These are phyloP conservation scores for Smittia aterrima DNA, from an alignment of 2,888 invertebrate species.

Conservation along the genomic window DNA sequence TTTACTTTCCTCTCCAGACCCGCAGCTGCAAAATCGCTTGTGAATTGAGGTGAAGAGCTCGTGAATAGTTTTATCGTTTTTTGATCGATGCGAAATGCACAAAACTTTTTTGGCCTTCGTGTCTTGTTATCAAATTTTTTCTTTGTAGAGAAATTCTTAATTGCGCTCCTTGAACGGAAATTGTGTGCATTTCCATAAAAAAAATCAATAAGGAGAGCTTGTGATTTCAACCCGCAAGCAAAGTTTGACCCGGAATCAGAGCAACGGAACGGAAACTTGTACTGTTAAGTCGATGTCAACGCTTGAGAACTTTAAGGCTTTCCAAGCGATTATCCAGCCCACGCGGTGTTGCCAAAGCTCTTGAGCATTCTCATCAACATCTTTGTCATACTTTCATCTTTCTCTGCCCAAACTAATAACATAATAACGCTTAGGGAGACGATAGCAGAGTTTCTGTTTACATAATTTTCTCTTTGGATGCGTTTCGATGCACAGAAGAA, in stretches of 20 bases:
- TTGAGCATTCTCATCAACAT: conserved; percentile 14
- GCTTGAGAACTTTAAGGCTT: neutral
- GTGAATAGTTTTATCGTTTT: too few relatives aligned
- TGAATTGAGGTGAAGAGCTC: too few relatives aligned
- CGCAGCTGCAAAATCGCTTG: too few relatives aligned
- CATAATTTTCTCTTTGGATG: conserved; percentile 27
- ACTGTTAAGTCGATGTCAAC: conserved; percentile 1
- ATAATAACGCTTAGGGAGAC: neutral
- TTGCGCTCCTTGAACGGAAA: neutral
- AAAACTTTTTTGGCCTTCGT: neutral
- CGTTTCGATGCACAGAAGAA: conserved; percentile 19
- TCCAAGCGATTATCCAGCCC: neutral
- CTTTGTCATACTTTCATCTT: conserved; percentile 23
- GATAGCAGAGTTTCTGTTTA: conserved; percentile 9
- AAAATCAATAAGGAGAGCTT: neutral
- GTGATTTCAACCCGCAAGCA: neutral
- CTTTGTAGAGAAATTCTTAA: neutral
- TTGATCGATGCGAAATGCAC: too few relatives aligned
- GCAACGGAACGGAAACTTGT: neutral
- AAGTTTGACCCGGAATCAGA: too few relatives aligned
- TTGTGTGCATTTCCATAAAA: neutral
- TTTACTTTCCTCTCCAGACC: neutral
- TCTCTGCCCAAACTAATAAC: conserved; percentile 1
- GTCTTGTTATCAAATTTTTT: neutral
- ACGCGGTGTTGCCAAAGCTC: neutral